A percentile compares a stretch with the other conserved stretches of the same genome.
phyloP scores from a whole-genome alignment of 2,888 invertebrate genomes.

The Tetanocera ferruginea region DNA sequence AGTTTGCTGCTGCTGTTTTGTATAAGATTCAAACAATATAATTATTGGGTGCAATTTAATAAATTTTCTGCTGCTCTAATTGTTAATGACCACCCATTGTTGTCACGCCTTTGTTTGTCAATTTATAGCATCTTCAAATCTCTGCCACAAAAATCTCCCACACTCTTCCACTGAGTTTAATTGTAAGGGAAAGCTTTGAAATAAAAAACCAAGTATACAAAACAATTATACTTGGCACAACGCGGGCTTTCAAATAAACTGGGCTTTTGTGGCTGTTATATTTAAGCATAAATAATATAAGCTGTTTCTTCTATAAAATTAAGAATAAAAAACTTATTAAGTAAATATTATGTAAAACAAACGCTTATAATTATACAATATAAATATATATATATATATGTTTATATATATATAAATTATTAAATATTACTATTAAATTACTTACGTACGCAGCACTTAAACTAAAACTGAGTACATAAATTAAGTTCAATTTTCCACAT shows the following conservation, averaged over 20 bases:
- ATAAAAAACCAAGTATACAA: no score
- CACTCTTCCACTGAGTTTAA: no score
- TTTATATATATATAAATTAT: slow-evolving; percentile 34
- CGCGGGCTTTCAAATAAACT: slow-evolving; percentile 18
- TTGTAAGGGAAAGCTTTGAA: no score
- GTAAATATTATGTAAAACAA: slow-evolving; percentile 50
- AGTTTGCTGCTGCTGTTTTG: no score
- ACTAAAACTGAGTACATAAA: background rate
- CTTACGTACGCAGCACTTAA: slow-evolving; percentile 7
- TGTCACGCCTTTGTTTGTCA: no score
- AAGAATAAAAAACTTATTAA: slow-evolving; percentile 48
- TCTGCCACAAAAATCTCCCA: no score
- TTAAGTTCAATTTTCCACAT: background rate
- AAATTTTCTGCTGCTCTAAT: no score
- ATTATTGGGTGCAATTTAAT: no score
- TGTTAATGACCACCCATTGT: no score
- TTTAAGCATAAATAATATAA: slow-evolving; percentile 31
- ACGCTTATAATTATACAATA: slow-evolving; percentile 45
- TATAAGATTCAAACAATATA: no score
- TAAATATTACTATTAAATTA: slow-evolving; percentile 34
- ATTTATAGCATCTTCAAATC: no score
- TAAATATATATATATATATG: slow-evolving; percentile 19
- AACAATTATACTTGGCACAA: no score
- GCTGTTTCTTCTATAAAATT: slow-evolving; percentile 46
- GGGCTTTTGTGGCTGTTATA: slow-evolving; percentile 23